Evolutionary conservation across 2,888 invertebrate species (phyloP).

Genomic region (Cinara cedri): DNA sequence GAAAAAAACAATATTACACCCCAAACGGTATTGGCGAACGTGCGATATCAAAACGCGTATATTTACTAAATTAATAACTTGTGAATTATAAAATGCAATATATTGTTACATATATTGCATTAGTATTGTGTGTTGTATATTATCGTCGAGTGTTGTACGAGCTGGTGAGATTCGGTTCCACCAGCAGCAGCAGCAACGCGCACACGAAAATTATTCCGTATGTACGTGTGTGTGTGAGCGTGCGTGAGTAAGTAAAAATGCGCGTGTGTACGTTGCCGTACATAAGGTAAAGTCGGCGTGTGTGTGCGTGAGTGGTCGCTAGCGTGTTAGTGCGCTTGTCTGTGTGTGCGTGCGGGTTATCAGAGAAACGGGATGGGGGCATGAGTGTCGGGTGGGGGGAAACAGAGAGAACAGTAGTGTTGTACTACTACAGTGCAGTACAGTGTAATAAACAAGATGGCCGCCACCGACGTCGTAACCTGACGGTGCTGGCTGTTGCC

Average conservation of each 20-base stretch:
- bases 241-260: too few relatives aligned
- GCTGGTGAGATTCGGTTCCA: slow-evolving; percentile 55
- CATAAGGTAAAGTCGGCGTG: background rate
- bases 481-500: background rate
- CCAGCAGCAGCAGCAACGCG: slow-evolving; percentile 35
- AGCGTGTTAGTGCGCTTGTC: too few relatives aligned
- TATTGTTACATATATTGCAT: slow-evolving; percentile 25
- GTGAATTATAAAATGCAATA: background rate
- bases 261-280: background rate
- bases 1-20: slow-evolving; percentile 5
- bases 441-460: slow-evolving; percentile 41
- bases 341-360: slow-evolving; percentile 39
- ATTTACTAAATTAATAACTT: background rate
- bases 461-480: slow-evolving; percentile 8
- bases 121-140: background rate
- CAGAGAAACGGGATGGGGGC: slow-evolving; percentile 42
- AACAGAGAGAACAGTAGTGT: background rate
- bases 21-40: slow-evolving; percentile 11
- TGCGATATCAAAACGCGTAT: slow-evolving; percentile 9
- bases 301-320: background rate
- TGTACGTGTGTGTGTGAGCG: background rate
- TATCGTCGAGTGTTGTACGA: slow-evolving; percentile 58
- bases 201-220: slow-evolving; percentile 32
- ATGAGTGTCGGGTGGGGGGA: background rate
- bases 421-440: background rate